Evolutionary conservation across 2,113 vertebrate species (phyloP).

Genomic region (Callithrix jacchus): DNA sequence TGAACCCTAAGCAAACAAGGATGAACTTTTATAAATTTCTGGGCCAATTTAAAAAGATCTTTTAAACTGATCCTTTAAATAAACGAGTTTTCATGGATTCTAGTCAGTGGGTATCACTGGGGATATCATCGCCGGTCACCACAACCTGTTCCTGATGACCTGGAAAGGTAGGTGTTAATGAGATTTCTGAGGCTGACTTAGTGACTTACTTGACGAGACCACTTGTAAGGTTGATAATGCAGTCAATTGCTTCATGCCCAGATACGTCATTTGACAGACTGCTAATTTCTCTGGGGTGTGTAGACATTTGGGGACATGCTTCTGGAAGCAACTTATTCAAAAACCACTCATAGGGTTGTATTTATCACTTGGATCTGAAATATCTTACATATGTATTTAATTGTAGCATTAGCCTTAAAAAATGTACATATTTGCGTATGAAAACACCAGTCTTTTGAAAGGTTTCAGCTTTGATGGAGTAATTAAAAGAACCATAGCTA

Average conservation of each 20-base stretch:
- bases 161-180: neutral
- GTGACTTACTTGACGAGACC: neutral
- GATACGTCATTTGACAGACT: neutral
- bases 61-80: neutral
- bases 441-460: neutral
- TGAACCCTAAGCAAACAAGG: neutral
- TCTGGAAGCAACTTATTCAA: neutral
- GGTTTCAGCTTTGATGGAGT: neutral
- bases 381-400: neutral
- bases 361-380: neutral
- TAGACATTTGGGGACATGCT: neutral
- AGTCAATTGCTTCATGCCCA: neutral
- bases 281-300: neutral
- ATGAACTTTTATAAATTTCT: neutral
- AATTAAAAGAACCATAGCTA: slow-evolving; percentile 13
- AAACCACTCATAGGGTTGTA: neutral
- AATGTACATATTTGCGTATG: neutral
- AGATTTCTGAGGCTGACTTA: neutral
- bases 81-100: neutral
- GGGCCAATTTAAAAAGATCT: neutral
- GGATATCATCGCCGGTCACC: neutral
- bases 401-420: neutral
- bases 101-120: neutral
- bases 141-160: neutral
- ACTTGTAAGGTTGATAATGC: neutral